These are phyloP conservation scores for Apodemia zela DNA, from an alignment of 2,888 invertebrate genomes.

Conservation along the genomic window DNA sequence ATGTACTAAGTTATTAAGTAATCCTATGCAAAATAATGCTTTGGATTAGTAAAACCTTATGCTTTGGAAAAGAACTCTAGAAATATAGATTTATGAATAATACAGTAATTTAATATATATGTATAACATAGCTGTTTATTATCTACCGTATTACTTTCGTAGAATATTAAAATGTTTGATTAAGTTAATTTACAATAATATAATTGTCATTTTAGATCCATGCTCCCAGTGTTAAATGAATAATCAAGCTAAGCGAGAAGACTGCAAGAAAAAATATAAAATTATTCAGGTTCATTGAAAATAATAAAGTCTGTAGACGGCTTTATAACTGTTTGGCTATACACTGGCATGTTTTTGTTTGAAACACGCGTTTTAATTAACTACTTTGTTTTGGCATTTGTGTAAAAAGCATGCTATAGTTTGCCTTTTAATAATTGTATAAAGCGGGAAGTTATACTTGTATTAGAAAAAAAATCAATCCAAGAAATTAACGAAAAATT, in stretches of 20 bases:
- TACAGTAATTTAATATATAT: background rate
- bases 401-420: constrained; percentile 2
- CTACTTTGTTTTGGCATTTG: background rate
- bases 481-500: too few species aligned
- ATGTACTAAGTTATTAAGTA: too few species aligned
- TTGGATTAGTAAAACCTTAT: too few species aligned
- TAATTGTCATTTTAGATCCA: constrained; percentile 82
- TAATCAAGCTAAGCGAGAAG: constrained; percentile 80
- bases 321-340: constrained; percentile 34
- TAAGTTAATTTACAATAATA: constrained; percentile 7
- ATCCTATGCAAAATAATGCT: too few species aligned
- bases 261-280: constrained; percentile 66
- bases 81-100: background rate
- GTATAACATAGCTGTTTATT: background rate
- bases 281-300: constrained; percentile 64
- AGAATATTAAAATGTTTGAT: background rate
- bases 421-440: background rate
- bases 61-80: too few species aligned
- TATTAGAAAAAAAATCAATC: too few species aligned
- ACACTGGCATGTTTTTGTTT: constrained; percentile 23
- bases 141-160: background rate
- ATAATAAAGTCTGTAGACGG: constrained; percentile 59
- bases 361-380: constrained; percentile 18
- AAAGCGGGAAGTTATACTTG: background rate
- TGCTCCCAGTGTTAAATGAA: constrained; percentile 91